phyloP scores from a whole-genome alignment of 1,140 invertebrate species.

The Cepaea nemoralis region DNA sequence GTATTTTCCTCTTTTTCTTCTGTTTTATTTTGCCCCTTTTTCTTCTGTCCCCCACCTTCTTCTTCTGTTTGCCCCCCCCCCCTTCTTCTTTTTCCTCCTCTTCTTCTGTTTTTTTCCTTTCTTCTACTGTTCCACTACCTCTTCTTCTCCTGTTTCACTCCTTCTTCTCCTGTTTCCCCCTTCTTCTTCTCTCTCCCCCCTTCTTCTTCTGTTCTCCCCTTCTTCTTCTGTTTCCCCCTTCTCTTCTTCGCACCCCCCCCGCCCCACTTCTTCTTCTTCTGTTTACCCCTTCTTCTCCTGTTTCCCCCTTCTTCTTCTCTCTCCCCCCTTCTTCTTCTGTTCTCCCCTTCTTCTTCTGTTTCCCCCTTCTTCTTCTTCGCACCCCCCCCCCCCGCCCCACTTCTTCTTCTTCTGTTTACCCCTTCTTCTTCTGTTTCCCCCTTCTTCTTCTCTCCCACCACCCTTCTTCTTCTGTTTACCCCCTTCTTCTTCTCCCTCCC shows the following conservation, averaged over 20 bases:
- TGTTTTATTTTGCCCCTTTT: too few relatives aligned
- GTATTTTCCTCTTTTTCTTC: too few relatives aligned
- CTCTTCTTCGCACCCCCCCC: not conserved
- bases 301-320: not conserved
- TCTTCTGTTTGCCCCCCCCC: too few relatives aligned
- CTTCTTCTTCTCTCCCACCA: not conserved
- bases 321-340: not conserved
- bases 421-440: not conserved
- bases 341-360: not conserved
- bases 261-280: not conserved
- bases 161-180: too few relatives aligned
- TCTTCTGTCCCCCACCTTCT: too few relatives aligned
- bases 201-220: not conserved
- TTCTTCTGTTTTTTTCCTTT: too few relatives aligned
- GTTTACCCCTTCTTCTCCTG: not conserved
- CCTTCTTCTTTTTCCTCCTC: too few relatives aligned
- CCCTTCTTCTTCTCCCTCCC: not conserved
- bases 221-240: slow-evolving; percentile 3
- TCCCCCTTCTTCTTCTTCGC: too few relatives aligned
- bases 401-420: not conserved
- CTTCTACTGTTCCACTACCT: too few relatives aligned
- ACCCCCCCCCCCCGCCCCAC: too few relatives aligned
- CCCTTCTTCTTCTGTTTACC: not conserved
- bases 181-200: too few relatives aligned
- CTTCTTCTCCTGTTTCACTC: too few relatives aligned